Evolutionary conservation across 2,888 invertebrate species (phyloP), one percentile per base, ranked within the genome.

Genomic region (Amphipoea oculea): DNA sequence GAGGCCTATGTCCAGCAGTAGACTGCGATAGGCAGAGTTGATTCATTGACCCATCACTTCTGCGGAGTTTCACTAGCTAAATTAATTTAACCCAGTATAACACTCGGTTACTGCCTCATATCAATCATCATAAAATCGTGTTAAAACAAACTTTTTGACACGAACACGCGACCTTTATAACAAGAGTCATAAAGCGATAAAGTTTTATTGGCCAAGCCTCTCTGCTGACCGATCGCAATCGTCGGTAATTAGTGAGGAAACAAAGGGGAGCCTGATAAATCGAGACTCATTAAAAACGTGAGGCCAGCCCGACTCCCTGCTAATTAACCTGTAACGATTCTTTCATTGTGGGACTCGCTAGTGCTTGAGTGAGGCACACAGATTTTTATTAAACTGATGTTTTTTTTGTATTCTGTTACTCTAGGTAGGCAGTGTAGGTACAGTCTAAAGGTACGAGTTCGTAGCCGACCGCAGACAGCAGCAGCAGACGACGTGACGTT

Each of bases 281-380:
- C 78, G 76, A 60, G 65, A 20, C 81, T 86, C 83, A 85, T 86
- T 85, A 81, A 77, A 83, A 82, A 75, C 79, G 79, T 84, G 78
- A 75, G 75, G 71, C 60, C 51, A 65, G 62, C 63, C 40, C 54
- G 70, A 73, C 68, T 76, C 75, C 12, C 36, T 42, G 82, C 76
- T 85, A 85, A 85, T 85, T 85, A 85, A 85, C 85, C 85, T 85
- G 82, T 71, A 82, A 65, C 82, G 75, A 54, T 73, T 82, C 82
- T 75, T 85, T 68, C 68, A 76, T 51, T 65, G 72, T 45, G 48
- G 29, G 3, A 51, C 17, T n/a, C 23, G n/a, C 40, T 77, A 67
- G 60, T n/a, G 76, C 45, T 17, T 23, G 70, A 12, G 12, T 72
- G 40, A 45, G 20, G 68, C 23, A 29, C n/a, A 29, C 14, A 29